These are phyloP conservation scores for Neoaliturus tenellus DNA, from an alignment of 2,888 invertebrate genomes.

Conservation along the genomic window DNA sequence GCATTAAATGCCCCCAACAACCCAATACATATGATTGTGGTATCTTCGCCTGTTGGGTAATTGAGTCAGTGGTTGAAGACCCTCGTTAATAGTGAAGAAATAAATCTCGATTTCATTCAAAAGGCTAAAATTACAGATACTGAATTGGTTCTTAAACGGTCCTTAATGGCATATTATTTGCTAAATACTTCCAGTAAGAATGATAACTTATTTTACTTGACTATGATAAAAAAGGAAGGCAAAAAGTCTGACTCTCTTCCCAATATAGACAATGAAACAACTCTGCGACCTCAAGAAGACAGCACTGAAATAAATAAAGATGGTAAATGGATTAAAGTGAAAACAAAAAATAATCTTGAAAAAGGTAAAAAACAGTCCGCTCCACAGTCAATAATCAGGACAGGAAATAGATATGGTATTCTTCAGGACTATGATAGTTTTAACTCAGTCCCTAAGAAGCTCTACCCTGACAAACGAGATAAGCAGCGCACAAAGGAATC, in stretches of 20 bases:
- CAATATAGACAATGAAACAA: not conserved
- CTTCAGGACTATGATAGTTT: not conserved
- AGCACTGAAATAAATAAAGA: not conserved
- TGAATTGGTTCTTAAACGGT: not conserved
- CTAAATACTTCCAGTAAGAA: not conserved
- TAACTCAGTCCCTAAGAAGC: not conserved
- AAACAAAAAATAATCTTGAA: not conserved
- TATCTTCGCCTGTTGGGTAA: slow-evolving; percentile 26
- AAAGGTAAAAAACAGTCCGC: not conserved
- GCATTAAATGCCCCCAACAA: not conserved
- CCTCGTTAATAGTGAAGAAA: not conserved
- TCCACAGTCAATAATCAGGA: not conserved
- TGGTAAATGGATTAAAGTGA: not conserved
- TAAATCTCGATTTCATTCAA: not conserved
- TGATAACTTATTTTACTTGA: not conserved
- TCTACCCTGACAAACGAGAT: not conserved
- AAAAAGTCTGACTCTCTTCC: not conserved
- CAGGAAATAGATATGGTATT: not conserved
- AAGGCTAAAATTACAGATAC: not conserved
- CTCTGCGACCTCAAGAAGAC: not conserved
- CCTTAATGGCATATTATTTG: slow-evolving; percentile 1
- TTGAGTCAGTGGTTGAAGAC: not conserved
- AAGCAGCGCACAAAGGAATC: not conserved
- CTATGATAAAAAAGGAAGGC: not conserved
- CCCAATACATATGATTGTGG: slow-evolving; percentile 25